Evolutionary conservation across 2,797 vertebrate genomes (phyloP).

Genomic region (Salarias fasciatus): DNA sequence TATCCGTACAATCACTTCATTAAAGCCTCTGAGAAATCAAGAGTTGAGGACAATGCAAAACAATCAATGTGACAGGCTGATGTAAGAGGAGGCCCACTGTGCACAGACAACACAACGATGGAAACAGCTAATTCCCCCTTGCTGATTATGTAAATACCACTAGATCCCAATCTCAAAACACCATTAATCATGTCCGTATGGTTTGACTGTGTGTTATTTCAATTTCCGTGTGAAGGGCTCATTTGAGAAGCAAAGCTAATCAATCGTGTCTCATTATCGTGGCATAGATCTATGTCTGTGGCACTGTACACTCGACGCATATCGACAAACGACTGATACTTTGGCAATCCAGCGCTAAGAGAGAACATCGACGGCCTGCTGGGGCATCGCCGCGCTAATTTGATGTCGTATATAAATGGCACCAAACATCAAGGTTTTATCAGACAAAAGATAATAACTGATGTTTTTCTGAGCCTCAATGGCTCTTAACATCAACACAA

Average conservation of each 20-base stretch:
- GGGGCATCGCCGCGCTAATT: conserved; percentile 17
- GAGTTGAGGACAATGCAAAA: conserved; percentile 42
- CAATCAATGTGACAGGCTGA: conserved; percentile 50
- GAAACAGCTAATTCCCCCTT: conserved; percentile 59
- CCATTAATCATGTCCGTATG: conserved; percentile 75
- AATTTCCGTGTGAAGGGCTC: conserved; percentile 69
- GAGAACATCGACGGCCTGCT: conserved; percentile 23
- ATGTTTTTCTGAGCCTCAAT: background rate
- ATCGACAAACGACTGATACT: conserved; percentile 63
- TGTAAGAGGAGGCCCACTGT: conserved; percentile 26
- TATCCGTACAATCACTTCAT: conserved; percentile 53
- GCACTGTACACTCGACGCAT: conserved; percentile 55
- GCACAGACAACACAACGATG: conserved; percentile 24
- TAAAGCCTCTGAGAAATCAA: conserved; percentile 50
- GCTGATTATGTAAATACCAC: conserved; percentile 77
- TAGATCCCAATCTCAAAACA: conserved; percentile 69
- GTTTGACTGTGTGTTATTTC: conserved; percentile 70
- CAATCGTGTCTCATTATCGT: conserved; percentile 79
- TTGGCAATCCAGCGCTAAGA: conserved; percentile 32
- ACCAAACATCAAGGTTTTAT: conserved; percentile 11
- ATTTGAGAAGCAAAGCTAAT: conserved; percentile 77
- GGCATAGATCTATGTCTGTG: conserved; percentile 66
- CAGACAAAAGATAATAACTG: conserved; percentile 10
- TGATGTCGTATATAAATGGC: conserved; percentile 19
- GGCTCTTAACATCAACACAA: background rate